Base-by-base conservation (phyloP, 2,113 vertebrate species). In the Labrus mixtus region DNA sequence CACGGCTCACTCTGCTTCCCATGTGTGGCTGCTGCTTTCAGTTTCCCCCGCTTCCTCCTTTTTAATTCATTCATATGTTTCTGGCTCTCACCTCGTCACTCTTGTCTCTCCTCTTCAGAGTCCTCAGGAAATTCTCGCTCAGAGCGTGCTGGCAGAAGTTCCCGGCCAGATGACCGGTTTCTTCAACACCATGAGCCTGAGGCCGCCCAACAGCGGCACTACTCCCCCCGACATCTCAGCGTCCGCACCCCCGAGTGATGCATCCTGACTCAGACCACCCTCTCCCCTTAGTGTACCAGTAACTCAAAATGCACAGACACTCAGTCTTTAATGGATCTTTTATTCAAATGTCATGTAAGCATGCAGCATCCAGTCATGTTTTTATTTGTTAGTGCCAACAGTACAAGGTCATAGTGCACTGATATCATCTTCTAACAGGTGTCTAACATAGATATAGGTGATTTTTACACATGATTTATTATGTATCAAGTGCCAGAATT, bases 111-210 rank as follows among this genome's bases (percentile, higher is more conserved):
- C 25, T 76, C 56, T 67, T 5, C 46, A 94, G 94, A 11, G 73
- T 81, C 90, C 92, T 59, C 90, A 68, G 23, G 93, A 94, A 59
- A 48, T 69, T 11, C 85, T 95, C 16, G 89, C 94, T 70, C 91
- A 93, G 74, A 85, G 76, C 19, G 87, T 95, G 19, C 64, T 95
- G 78, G 93, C 94, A 3, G 94, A 95, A 68, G 66, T 95, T 61
- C 94, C 94, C 3, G 91, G 82, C 60, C 94, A 95, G 84, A 82
- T 95, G 0, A 37, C 62, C 4, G 19, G 70, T 39, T 94, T 89
- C 85, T 94, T 94, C 63, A 89, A 79, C 15, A 79, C 72, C 60
- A 65, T 86, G 77, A 77, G 41, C 41, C 15, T 94, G 71, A 85
- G 10, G 39, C 94, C 94, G 0, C 85, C 86, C 6, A 66, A 84